Evolutionary conservation across 2,888 invertebrate species (phyloP).

Genomic region (Beris chalybata): DNA sequence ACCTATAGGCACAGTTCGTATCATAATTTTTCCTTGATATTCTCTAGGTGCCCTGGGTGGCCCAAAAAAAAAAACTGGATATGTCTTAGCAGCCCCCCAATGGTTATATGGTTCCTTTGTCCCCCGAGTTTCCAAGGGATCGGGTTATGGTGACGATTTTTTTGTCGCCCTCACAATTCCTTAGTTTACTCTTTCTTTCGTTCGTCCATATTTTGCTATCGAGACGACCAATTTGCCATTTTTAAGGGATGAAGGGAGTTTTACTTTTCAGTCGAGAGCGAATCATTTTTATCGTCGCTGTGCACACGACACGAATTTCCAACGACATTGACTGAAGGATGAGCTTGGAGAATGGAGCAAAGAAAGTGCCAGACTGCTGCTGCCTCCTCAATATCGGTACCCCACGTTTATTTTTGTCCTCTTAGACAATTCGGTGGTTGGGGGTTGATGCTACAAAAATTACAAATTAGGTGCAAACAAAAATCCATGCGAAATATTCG

Average conservation of each 20-base stretch:
- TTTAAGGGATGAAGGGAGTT: neutral
- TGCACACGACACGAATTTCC: constrained; percentile 27
- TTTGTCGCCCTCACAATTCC: neutral
- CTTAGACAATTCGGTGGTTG: no score
- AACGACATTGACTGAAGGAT: constrained; percentile 7
- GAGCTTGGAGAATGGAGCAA: neutral
- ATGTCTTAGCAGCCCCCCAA: constrained; percentile 25
- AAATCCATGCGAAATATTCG: constrained; percentile 21
- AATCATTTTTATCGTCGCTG: constrained; percentile 26
- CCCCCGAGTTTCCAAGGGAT: constrained; percentile 3
- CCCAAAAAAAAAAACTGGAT: neutral
- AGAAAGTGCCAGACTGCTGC: neutral
- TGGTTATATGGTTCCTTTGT: neutral
- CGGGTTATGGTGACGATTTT: no score
- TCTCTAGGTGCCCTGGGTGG: neutral
- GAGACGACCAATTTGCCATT: neutral
- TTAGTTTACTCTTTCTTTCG: neutral
- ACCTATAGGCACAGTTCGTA: constrained; percentile 3
- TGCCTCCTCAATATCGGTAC: neutral
- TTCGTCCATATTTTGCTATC: neutral
- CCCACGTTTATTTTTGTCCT: no score
- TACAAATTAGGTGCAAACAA: constrained; percentile 25
- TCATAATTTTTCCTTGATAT: constrained; percentile 20
- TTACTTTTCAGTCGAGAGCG: constrained; percentile 21
- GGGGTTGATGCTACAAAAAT: neutral